phyloP scores from a whole-genome alignment of 2,888 invertebrate species.

The Sphinx pinastri region DNA sequence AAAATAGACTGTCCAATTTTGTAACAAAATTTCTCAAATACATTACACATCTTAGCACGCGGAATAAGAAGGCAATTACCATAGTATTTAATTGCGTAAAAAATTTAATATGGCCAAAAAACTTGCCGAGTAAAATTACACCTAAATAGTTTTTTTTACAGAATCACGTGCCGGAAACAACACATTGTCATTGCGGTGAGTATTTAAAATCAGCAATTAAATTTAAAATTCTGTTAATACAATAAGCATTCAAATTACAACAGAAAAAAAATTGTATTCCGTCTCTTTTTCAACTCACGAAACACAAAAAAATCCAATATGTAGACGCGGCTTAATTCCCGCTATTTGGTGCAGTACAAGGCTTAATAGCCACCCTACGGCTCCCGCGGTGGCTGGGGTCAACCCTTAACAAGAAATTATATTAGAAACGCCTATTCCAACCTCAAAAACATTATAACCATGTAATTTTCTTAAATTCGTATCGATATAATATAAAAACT shows the following conservation, averaged over 20 bases:
- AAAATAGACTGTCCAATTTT: too few species aligned
- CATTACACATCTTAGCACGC: too few species aligned
- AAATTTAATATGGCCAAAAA: background rate
- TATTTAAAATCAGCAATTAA: background rate
- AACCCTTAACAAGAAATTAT: constrained; percentile 58
- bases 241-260: background rate
- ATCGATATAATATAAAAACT: constrained; percentile 61
- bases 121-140: too few species aligned
- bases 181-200: background rate
- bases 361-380: constrained; percentile 54
- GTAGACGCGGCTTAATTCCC: constrained; percentile 24
- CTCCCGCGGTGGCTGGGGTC: constrained; percentile 57
- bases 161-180: background rate
- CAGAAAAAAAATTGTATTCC: background rate
- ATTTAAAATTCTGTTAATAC: background rate
- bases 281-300: background rate
- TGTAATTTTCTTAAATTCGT: constrained; percentile 71
- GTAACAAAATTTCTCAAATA: too few species aligned
- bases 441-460: constrained; percentile 60
- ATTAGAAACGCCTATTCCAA: constrained; percentile 71
- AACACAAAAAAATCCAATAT: background rate
- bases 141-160: too few species aligned
- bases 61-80: too few species aligned
- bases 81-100: background rate
- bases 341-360: constrained; percentile 31